These are phyloP conservation scores for Tricholauxania praeusta DNA, from an alignment of 2,888 invertebrate genomes.

Conservation along the genomic window DNA sequence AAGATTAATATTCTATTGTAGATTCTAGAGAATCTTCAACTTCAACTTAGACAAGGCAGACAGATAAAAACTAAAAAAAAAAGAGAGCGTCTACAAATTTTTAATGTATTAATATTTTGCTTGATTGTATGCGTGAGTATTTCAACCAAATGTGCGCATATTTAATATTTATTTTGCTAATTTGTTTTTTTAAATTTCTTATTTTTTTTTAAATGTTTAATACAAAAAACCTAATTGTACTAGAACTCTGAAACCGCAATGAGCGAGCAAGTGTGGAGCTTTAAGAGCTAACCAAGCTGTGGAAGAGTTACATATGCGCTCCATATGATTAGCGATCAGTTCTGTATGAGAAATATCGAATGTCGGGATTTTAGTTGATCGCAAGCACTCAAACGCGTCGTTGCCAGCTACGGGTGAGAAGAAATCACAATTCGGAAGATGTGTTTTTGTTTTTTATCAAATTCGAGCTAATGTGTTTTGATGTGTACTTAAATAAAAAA, in stretches of 20 bases:
- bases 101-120: too few species aligned
- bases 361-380: slow-evolving; percentile 56
- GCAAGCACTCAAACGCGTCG: slow-evolving; percentile 56
- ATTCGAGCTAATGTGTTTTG: background rate
- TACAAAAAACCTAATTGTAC: background rate
- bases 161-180: background rate
- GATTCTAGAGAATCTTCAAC: background rate
- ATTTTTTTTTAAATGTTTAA: slow-evolving; percentile 13
- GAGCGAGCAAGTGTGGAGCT: slow-evolving; percentile 6
- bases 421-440: background rate
- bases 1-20: background rate
- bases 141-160: too few species aligned
- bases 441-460: too few species aligned
- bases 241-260: slow-evolving; percentile 3
- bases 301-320: too few species aligned
- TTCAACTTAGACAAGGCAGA: background rate
- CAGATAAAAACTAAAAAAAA: background rate
- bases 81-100: background rate
- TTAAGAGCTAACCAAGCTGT: background rate
- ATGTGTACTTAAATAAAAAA: background rate
- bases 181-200: background rate
- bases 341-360: too few species aligned
- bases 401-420: slow-evolving; percentile 37
- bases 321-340: too few species aligned
- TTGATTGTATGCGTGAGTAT: too few species aligned